Evolutionary conservation across 2,797 vertebrate genomes (phyloP), one percentile per base, ranked within the genome.

Genomic region (Adelosebastes latens): DNA sequence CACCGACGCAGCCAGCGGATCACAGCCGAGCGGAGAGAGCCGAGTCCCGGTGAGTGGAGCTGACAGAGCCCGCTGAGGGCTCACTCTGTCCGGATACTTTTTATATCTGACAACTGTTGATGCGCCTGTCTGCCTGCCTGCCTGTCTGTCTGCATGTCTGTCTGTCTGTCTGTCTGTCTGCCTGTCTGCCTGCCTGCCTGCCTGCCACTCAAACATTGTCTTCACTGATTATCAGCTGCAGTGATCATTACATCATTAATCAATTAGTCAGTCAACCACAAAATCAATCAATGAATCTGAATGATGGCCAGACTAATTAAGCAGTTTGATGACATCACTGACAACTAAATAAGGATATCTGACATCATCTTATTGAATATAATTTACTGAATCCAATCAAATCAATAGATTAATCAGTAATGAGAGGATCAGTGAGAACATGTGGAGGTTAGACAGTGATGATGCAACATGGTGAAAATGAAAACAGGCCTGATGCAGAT

Each of bases 91-190:
- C 3, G 22, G 7, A 52, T 18, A 22, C 16, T 20, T 10, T 52
- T 20, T 52, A n/a, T 52, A n/a, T 52, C 14, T 46, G 68, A 74
- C 72, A 84, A 75, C 85, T 87, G 86, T 87, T 91, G 85, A 81
- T 86, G 55, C 29, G 8, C 11, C 29, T n/a, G 52, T 6, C 52
- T 55, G 20, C 22, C 52, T 52, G 49, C 0, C 22, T n/a, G 3
- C 14, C 10, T 61, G 16, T 4, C 18, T 49, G 7, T 2, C 49
- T 52, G 6, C 2, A 9, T 53, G 18, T 8, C 18, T 52, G 1
- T 42, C 12, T 42, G 4, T 14, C 13, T 42, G 4, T 42, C 39
- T 42, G 4, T 16, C 4, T 42, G 8, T 2, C 52, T 55, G 10
- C 1, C 10, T 55, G 5, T 24, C 53, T 56, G 53, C 1, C 46